A percentile compares a stretch with the other conserved stretches of the same genome.
These are phyloP conservation scores for Seriola dumerili DNA, from an alignment of 2,113 vertebrate genomes.

Conservation along the genomic window DNA sequence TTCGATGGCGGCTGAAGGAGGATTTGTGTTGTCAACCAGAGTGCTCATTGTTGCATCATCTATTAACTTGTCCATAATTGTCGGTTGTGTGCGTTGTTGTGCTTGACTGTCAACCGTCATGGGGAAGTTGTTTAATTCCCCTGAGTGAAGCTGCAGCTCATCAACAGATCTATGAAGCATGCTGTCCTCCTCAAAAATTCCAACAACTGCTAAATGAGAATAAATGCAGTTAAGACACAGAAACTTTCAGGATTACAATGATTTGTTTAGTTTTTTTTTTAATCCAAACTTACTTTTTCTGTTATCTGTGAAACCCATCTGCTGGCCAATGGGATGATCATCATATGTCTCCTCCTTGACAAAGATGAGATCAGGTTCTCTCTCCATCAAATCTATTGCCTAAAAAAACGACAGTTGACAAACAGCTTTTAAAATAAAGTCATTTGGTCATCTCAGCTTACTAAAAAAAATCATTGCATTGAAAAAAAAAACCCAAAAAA, in stretches of 20 bases:
- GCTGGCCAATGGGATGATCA: conserved; percentile 75
- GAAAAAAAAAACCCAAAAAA: background rate
- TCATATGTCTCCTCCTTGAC: conserved; percentile 85
- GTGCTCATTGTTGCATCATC: conserved; percentile 70
- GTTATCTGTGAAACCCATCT: conserved; percentile 65
- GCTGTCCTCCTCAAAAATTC: conserved; percentile 65
- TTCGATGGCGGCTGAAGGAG: conserved; percentile 32
- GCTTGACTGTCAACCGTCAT: conserved; percentile 59
- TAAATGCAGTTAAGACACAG: conserved; percentile 15
- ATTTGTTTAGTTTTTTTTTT: background rate
- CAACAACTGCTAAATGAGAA: conserved; percentile 62
- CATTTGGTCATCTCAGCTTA: background rate
- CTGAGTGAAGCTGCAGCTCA: conserved; percentile 71
- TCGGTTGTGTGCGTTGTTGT: conserved; percentile 59
- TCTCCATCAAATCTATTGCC: conserved; percentile 76
- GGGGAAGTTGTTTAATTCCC: conserved; percentile 68
- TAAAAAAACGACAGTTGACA: conserved; percentile 40
- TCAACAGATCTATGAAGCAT: conserved; percentile 65
- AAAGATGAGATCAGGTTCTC: conserved; percentile 81
- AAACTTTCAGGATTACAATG: background rate
- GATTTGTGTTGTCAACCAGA: conserved; percentile 62
- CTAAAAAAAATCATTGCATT: background rate
- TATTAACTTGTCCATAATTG: conserved; percentile 77
- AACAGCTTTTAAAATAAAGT: conserved; percentile 2
- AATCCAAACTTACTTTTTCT: conserved; percentile 64